A percentile compares a stretch with the other conserved stretches of the same genome.
Conservation (phyloP, 2,888 invertebrate species). For the Steinernema carpocapsae region DNA sequence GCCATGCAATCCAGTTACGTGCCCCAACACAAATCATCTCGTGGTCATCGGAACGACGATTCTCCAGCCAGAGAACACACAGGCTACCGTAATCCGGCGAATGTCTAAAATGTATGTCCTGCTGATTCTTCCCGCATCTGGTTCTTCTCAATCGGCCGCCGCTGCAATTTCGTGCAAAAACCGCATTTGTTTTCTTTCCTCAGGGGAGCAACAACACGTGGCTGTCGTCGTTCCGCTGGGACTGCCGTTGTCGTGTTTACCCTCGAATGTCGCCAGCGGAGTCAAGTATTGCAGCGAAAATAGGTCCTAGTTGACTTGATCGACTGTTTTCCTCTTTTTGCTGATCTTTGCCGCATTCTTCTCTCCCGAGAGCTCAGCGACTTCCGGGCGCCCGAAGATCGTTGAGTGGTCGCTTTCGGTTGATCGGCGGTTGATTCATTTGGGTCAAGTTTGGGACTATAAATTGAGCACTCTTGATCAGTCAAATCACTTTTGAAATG, state of each 20-base stretch:
- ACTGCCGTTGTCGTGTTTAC: constrained; percentile 12
- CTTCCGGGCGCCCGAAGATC: neutral
- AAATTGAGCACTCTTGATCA: neutral
- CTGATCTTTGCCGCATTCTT: neutral
- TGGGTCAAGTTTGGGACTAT: neutral
- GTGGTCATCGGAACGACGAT: no score
- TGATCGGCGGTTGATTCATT: neutral
- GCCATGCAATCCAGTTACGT: no score
- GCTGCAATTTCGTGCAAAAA: constrained; percentile 4
- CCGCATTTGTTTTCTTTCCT: neutral
- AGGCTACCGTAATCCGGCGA: no score
- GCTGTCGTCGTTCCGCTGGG: neutral
- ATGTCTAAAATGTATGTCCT: no score
- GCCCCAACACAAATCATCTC: no score
- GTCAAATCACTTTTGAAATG: no score
- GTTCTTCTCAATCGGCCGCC: no score
- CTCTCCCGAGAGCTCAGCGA: neutral
- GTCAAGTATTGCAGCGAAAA: neutral
- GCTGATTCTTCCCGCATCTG: no score
- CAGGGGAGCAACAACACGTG: constrained; percentile 3
- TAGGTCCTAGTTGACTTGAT: neutral
- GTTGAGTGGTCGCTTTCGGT: no score
- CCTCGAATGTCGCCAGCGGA: neutral
- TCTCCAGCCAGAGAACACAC: no score
- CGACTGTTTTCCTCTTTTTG: neutral